A percentile compares a stretch with the other conserved stretches of the same genome.
These are phyloP conservation scores for Bufo bufo DNA, from an alignment of 2,113 vertebrate species.

Conservation along the genomic window DNA sequence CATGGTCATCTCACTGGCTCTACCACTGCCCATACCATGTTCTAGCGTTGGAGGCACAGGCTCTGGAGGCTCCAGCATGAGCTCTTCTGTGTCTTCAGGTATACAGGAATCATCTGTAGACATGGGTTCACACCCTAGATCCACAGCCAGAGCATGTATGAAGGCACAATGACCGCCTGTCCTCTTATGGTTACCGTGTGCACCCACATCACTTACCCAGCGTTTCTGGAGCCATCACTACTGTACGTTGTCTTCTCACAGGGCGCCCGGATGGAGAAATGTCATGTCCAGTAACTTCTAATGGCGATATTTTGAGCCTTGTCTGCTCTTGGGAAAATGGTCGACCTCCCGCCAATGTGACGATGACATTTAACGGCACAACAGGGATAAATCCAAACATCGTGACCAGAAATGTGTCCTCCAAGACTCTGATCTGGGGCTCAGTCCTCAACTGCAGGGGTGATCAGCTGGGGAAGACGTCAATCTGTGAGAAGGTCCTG, in stretches of 20 bases:
- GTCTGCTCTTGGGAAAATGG: slow-evolving; percentile 10
- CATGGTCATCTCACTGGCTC: too few species aligned
- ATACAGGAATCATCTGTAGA: too few species aligned
- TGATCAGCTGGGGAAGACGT: background rate
- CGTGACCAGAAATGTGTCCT: background rate
- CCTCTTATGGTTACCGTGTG: too few species aligned
- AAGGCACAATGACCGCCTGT: too few species aligned
- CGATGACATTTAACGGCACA: background rate
- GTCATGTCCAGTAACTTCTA: background rate
- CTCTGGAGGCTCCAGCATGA: too few species aligned
- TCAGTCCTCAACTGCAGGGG: background rate
- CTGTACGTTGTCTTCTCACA: background rate
- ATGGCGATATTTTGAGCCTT: background rate
- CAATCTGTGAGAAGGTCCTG: background rate
- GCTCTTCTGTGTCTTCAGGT: too few species aligned
- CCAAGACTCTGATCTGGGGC: background rate
- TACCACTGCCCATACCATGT: too few species aligned
- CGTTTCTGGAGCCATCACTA: background rate
- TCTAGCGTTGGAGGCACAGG: too few species aligned
- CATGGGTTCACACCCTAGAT: too few species aligned
- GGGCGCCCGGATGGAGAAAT: background rate
- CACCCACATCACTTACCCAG: too few species aligned
- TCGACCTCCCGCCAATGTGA: slow-evolving; percentile 6
- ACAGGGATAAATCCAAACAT: background rate
- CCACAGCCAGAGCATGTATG: too few species aligned